Evolutionary conservation across 2,113 vertebrate genomes (phyloP), one percentile per base, ranked within the genome.

Genomic region (Syrrhaptes paradoxus): DNA sequence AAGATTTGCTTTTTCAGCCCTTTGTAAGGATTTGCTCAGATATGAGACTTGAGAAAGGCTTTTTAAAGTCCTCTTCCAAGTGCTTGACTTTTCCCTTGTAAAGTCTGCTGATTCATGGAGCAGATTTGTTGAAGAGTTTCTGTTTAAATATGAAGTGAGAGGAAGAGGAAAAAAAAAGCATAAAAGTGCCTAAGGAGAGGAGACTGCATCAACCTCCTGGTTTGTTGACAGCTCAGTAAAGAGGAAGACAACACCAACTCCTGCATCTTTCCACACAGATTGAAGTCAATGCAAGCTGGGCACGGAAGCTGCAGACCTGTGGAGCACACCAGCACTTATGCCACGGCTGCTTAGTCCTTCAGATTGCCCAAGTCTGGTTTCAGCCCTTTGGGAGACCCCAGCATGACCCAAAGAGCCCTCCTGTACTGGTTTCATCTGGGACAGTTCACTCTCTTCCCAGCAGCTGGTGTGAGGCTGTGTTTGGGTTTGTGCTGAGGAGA

Each of bases 301-400:
- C 11, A 4, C 24, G 49, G 13, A 71, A 4, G 9, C 19, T 84
- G 34, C 36, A 93, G 70, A n/a, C 10, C 18, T 18, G 19, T 51
- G 19, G 11, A 55, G 13, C 22, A n/a, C 0, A 0, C 20, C 55
- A 70, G 46, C 16, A 85, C 3, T 20, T 1, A 0, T 51, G 38
- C 20, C 2, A 1, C 17, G 63, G 15, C 18, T 83, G 12, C 58
- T 48, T 32, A 48, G 12, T 11, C 63, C 46, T 88, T 66, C 54
- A 73, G 28, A 20, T 49, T 58, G 36, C 8, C 65, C 29, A 76
- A 43, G 82, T 46, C 26, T 72, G 26, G 4, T 17, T 26, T 74
- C 55, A 81, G 16, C 5, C 25, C 10, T 49, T 61, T 1, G 1
- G 38, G 34, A 87, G 2, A 75, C 1, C 11, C 28, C 34, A 85